A percentile compares a stretch with the other conserved stretches of the same genome.
Conservation (phyloP, 2,797 vertebrate species). For the Platyrinchus mystaceus region DNA sequence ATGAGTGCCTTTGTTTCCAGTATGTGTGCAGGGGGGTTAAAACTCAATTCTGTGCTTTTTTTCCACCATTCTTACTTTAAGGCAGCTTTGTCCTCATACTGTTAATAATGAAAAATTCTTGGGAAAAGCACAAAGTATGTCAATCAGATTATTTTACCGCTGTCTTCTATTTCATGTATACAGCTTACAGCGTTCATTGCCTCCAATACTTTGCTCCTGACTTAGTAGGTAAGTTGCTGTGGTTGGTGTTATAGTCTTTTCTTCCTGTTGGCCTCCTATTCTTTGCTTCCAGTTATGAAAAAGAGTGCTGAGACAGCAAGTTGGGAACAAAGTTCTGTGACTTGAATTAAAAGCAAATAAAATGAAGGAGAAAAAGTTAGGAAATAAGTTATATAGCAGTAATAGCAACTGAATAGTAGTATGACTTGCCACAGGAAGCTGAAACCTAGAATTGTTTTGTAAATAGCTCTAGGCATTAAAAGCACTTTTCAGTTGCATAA, state of each 20-base stretch:
- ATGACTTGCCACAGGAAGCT: neutral
- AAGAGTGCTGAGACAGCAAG: constrained; percentile 2
- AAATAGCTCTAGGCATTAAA: neutral
- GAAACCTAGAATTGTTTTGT: neutral
- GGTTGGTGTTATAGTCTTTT: neutral
- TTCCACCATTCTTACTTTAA: neutral
- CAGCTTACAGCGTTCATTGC: neutral
- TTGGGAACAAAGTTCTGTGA: constrained; percentile 28
- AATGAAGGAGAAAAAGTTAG: neutral
- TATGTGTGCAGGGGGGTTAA: neutral
- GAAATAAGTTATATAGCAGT: neutral
- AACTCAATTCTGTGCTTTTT: neutral
- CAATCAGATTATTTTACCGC: neutral
- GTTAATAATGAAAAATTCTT: neutral
- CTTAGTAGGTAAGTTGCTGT: neutral
- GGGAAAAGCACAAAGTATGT: neutral
- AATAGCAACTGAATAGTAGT: neutral
- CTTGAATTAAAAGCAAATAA: constrained; percentile 36
- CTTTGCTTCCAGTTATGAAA: constrained; percentile 15
- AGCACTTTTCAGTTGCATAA: neutral
- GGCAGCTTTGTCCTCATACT: neutral
- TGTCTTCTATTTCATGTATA: neutral
- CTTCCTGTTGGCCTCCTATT: neutral
- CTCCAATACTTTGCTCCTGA: neutral
- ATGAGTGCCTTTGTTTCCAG: neutral